Conservation (phyloP, 2,797 vertebrate genomes). For the Calcarius lapponicus region DNA sequence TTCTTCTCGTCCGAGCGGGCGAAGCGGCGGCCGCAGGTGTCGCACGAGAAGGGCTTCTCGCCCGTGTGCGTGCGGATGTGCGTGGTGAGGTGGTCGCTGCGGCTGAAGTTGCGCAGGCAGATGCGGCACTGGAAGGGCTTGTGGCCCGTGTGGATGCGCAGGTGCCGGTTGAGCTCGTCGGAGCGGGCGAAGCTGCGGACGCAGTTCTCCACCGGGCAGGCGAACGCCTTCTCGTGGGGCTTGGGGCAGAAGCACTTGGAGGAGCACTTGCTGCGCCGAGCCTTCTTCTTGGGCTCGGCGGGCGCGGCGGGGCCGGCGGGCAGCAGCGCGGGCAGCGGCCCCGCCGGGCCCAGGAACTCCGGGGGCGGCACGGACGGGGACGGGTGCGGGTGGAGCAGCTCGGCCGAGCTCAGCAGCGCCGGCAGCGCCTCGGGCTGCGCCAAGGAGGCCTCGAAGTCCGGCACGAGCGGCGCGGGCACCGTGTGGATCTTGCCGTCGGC, state of each 20-base stretch:
- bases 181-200: slow-evolving; percentile 95
- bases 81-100: slow-evolving; percentile 97
- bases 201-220: slow-evolving; percentile 95
- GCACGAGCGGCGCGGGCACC: slow-evolving; percentile 7
- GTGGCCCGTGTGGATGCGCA: slow-evolving; percentile 97
- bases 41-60: slow-evolving; percentile 97
- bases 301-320: slow-evolving; percentile 73
- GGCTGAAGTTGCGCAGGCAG: slow-evolving; percentile 96
- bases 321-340: slow-evolving; percentile 81
- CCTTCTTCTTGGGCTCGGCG: slow-evolving; percentile 86
- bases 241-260: slow-evolving; percentile 87
- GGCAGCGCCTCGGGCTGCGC: slow-evolving; percentile 69
- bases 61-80: slow-evolving; percentile 98
- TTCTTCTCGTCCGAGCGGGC: slow-evolving; percentile 95
- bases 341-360: slow-evolving; percentile 74
- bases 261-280: slow-evolving; percentile 85
- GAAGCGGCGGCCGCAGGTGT: slow-evolving; percentile 94
- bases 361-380: slow-evolving; percentile 55
- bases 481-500: slow-evolving; percentile 38
- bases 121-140: slow-evolving; percentile 99
- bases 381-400: slow-evolving; percentile 69
- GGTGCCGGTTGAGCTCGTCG: slow-evolving; percentile 97
- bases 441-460: slow-evolving; percentile 38
- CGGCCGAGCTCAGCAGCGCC: slow-evolving; percentile 75
- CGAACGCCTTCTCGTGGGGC: slow-evolving; percentile 94